phyloP scores from a whole-genome alignment of 2,797 vertebrate species.

The Brotula barbata region DNA sequence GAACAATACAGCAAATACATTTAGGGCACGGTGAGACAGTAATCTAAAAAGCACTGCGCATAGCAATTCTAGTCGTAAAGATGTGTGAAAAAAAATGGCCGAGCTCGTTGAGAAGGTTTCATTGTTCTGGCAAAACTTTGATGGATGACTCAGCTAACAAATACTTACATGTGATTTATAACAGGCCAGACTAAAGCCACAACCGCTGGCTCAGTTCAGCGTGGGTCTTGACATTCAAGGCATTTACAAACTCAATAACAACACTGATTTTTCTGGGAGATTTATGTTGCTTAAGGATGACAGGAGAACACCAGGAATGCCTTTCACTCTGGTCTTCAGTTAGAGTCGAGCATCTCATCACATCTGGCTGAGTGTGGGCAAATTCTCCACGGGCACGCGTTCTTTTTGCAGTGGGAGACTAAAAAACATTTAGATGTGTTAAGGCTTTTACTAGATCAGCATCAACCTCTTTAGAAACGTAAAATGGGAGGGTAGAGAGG shows the following conservation, averaged over 20 bases:
- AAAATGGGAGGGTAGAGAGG: conserved; percentile 10
- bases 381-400: conserved; percentile 18
- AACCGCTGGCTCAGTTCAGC: background rate
- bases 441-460: conserved; percentile 30
- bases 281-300: conserved; percentile 16
- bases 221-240: background rate
- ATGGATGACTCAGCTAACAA: background rate
- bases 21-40: background rate
- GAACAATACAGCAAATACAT: background rate
- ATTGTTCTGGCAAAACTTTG: conserved; percentile 2
- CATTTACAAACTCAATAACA: conserved; percentile 23
- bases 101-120: background rate
- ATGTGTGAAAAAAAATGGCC: background rate
- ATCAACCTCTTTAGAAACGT: conserved; percentile 36
- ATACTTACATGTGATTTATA: background rate
- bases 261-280: conserved; percentile 7
- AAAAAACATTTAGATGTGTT: conserved; percentile 31
- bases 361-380: background rate
- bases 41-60: background rate
- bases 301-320: background rate
- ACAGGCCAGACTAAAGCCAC: background rate
- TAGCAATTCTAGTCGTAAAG: background rate
- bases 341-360: background rate
- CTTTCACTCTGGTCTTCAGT: conserved; percentile 8
- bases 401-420: conserved; percentile 11